Conservation (phyloP, 2,888 invertebrate species). For the Nesidiocoris tenuis region DNA sequence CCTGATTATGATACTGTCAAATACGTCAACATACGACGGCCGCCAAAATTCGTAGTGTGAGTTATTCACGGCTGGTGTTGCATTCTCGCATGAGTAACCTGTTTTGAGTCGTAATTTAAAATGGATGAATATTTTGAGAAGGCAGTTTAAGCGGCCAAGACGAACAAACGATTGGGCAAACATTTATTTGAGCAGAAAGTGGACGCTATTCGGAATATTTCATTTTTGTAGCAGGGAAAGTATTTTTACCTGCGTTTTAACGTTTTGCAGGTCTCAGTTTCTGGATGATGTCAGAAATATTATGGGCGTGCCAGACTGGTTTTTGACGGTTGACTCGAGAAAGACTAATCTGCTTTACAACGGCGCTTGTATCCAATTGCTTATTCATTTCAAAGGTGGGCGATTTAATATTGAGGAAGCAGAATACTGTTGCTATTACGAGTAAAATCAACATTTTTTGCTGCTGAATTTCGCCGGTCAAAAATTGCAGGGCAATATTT, state of each 20-base stretch:
- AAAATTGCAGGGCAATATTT: too few species aligned
- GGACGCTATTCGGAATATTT: too few species aligned
- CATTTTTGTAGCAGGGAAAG: too few species aligned
- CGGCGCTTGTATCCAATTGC: slow-evolving; percentile 78
- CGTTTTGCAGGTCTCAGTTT: slow-evolving; percentile 72
- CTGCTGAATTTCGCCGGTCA: neutral
- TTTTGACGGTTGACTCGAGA: slow-evolving; percentile 79
- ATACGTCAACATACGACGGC: slow-evolving; percentile 81
- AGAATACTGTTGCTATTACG: neutral
- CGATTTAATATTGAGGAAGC: too few species aligned
- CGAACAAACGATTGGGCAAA: too few species aligned
- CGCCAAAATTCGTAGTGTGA: slow-evolving; percentile 85
- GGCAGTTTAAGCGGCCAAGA: neutral
- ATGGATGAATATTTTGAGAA: too few species aligned
- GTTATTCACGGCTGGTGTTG: too few species aligned
- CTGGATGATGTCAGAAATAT: slow-evolving; percentile 75
- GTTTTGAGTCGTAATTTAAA: slow-evolving; percentile 8
- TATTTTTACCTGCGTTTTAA: too few species aligned
- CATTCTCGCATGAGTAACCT: too few species aligned
- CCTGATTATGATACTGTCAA: slow-evolving; percentile 88
- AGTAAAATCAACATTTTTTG: neutral
- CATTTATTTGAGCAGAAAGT: too few species aligned
- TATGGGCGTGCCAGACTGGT: slow-evolving; percentile 87
- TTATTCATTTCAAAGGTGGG: slow-evolving; percentile 81
- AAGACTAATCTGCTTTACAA: slow-evolving; percentile 74